Percentiles rank a stretch among this genome's conserved stretches.
phyloP scores from a whole-genome alignment of 1,140 invertebrate species.

The Mercenaria mercenaria region DNA sequence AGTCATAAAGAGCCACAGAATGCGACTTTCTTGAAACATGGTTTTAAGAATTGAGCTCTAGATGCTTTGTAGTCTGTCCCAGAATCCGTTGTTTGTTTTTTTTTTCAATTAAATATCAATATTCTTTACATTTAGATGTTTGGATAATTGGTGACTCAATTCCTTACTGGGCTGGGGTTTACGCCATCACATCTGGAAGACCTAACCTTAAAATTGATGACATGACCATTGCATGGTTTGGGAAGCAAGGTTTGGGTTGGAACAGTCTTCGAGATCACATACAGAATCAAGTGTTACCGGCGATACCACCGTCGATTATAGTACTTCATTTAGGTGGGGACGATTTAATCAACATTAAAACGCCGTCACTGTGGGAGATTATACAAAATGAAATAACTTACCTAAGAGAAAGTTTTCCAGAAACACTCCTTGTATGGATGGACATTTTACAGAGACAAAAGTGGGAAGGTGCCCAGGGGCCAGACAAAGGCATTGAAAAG shows the following conservation, averaged over 20 bases:
- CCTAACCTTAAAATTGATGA: neutral
- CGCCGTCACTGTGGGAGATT: neutral
- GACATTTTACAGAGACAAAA: constrained; percentile 8
- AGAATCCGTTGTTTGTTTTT: no score
- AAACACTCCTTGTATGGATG: neutral
- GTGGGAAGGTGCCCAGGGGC: neutral
- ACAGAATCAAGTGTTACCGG: neutral
- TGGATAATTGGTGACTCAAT: constrained; percentile 35
- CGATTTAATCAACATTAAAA: neutral
- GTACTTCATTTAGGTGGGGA: neutral
- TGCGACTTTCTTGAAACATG: neutral
- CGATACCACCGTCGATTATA: no score
- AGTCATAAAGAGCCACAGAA: no score
- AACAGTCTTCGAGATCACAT: neutral
- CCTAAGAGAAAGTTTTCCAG: neutral
- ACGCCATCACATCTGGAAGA: no score
- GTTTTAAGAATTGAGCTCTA: no score
- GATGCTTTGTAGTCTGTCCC: no score
- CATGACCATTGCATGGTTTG: neutral
- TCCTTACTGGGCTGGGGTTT: constrained; percentile 5
- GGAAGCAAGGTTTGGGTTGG: neutral
- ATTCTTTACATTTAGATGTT: no score
- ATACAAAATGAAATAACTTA: neutral
- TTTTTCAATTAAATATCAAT: no score
- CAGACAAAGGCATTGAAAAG: neutral